Evolutionary conservation across 2,113 vertebrate genomes (phyloP).

Genomic region (Zosterops hypoxanthus): DNA sequence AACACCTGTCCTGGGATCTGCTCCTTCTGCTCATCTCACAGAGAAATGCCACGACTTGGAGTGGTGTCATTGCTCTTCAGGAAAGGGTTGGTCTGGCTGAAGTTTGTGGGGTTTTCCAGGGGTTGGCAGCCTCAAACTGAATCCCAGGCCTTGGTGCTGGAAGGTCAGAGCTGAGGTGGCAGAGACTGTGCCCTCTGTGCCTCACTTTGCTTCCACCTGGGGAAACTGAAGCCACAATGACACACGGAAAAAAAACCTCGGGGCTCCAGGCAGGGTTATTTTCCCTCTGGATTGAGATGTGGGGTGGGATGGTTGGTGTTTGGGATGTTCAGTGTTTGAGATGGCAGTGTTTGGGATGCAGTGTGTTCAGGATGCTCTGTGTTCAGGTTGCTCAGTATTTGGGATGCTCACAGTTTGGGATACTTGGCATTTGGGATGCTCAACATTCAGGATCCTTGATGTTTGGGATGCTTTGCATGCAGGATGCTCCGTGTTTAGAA

Average conservation of each 20-base stretch:
- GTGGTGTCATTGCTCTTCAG: rapidly evolving
- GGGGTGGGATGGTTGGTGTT: neutral
- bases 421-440: no score
- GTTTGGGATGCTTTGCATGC: no score
- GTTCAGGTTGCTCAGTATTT: no score
- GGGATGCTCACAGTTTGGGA: no score
- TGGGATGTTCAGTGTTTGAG: rapidly evolving
- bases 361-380: no score
- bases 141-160: neutral
- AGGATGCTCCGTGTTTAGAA: no score
- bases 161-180: neutral
- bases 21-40: neutral
- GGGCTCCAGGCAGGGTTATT: neutral
- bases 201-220: neutral
- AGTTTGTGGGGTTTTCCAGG: neutral
- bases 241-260: rapidly evolving
- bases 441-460: no score
- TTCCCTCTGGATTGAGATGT: rapidly evolving
- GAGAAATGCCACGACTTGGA: rapidly evolving
- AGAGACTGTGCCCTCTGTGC: rapidly evolving
- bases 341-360: neutral
- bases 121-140: neutral
- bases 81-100: neutral
- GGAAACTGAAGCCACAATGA: neutral
- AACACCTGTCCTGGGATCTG: neutral